Evolutionary conservation across 2,113 vertebrate species (phyloP).

Genomic region (Amphiprion ocellaris): DNA sequence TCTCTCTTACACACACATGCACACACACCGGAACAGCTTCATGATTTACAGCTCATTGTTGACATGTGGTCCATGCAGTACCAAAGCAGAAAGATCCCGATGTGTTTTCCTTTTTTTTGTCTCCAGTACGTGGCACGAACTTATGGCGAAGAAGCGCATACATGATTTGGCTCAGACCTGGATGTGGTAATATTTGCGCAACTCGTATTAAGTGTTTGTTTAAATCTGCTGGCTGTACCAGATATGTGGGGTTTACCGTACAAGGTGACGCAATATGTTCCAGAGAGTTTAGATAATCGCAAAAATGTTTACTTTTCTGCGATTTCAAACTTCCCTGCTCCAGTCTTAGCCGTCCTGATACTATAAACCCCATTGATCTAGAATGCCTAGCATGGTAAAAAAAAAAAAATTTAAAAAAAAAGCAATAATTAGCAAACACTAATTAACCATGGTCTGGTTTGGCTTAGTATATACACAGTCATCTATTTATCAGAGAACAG

Average conservation of each 20-base stretch:
- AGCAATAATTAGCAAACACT: conserved; percentile 46
- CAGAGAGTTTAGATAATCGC: conserved; percentile 46
- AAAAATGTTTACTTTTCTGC: conserved; percentile 7
- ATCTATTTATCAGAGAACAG: conserved; percentile 26
- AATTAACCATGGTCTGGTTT: conserved; percentile 48
- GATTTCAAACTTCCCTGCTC: conserved; percentile 45
- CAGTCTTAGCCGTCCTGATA: conserved; percentile 25
- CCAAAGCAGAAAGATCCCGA: conserved; percentile 70
- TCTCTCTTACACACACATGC: background rate
- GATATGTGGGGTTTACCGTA: conserved; percentile 34
- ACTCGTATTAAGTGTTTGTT: conserved; percentile 19
- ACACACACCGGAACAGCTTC: conserved; percentile 48
- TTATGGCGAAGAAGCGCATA: conserved; percentile 65
- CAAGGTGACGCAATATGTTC: conserved; percentile 9
- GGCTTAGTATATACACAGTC: conserved; percentile 59
- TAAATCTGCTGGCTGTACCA: conserved; percentile 35
- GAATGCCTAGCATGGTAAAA: conserved; percentile 39
- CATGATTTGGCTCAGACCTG: conserved; percentile 66
- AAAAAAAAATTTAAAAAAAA: conserved; percentile 5
- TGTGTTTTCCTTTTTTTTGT: conserved; percentile 36
- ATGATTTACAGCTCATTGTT: conserved; percentile 59
- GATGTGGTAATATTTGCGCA: conserved; percentile 60
- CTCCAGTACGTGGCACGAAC: conserved; percentile 69
- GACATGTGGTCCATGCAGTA: conserved; percentile 80
- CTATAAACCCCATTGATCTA: conserved; percentile 40